phyloP scores from a whole-genome alignment of 2,797 vertebrate genomes.

The Clarias laeviceps region DNA sequence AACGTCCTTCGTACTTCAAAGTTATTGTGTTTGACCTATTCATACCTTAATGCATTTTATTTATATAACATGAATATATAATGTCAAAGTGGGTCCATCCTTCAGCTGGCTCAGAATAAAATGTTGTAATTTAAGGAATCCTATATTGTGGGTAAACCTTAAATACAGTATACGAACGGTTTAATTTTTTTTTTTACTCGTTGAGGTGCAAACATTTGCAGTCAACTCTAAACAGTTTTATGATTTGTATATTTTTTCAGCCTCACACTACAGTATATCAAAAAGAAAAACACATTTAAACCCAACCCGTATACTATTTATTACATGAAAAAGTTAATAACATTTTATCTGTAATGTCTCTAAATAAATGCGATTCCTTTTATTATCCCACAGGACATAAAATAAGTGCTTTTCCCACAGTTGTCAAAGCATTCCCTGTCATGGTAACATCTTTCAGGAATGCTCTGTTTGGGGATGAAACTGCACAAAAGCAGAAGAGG shows the following conservation, averaged over 20 bases:
- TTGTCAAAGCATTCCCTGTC: conserved; percentile 34
- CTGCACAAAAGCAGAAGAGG: conserved; percentile 42
- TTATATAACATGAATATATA: not conserved
- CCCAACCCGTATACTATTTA: not conserved
- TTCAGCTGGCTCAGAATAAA: not conserved
- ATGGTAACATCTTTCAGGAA: conserved; percentile 43
- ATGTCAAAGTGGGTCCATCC: not conserved
- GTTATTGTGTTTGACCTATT: not conserved
- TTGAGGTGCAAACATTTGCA: not conserved
- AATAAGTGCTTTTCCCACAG: conserved; percentile 16
- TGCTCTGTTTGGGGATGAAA: conserved; percentile 42
- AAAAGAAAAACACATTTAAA: not conserved
- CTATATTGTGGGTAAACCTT: not conserved
- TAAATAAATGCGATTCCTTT: not conserved
- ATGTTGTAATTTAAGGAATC: not conserved
- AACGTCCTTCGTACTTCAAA: not conserved
- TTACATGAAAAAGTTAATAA: not conserved
- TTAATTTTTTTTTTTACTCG: not conserved
- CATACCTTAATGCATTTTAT: not conserved
- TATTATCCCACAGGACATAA: conserved; percentile 8
- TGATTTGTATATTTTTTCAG: not conserved
- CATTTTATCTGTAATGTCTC: not conserved
- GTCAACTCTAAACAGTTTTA: not conserved
- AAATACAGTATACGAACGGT: not conserved
- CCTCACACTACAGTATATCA: not conserved